Conservation (phyloP, 2,797 vertebrate species). For the Falco rusticolus region DNA sequence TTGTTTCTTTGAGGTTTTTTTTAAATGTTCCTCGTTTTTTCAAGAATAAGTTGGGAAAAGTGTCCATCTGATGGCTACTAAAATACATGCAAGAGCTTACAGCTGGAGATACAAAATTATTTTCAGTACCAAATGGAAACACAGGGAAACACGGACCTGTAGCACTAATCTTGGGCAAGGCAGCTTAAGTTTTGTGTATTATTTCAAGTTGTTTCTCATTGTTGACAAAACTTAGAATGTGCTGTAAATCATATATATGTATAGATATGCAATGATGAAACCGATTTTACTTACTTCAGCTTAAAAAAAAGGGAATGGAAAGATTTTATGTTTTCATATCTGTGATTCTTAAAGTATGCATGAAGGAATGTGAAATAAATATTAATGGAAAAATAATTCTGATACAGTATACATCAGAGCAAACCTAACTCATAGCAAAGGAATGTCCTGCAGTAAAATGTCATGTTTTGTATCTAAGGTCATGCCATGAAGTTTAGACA, state of each 20-base stretch:
- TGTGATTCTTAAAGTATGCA: not conserved
- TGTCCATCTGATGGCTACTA: not conserved
- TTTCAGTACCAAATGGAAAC: not conserved
- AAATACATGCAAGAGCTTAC: not conserved
- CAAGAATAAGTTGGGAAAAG: not conserved
- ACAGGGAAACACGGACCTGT: not conserved
- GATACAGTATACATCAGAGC: slow-evolving; percentile 69
- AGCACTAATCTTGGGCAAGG: not conserved
- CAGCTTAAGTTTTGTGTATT: not conserved
- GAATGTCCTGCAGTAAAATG: slow-evolving; percentile 70
- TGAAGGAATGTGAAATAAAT: slow-evolving; percentile 53
- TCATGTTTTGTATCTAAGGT: slow-evolving; percentile 64
- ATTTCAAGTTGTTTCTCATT: not conserved
- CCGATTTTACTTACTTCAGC: not conserved
- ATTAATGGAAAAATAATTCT: slow-evolving; percentile 73
- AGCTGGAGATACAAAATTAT: not conserved
- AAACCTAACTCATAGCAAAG: slow-evolving; percentile 59
- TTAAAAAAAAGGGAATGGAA: not conserved
- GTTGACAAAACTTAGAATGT: slow-evolving; percentile 11
- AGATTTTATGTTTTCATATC: not conserved
- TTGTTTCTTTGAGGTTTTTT: not conserved
- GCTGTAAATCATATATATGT: not conserved
- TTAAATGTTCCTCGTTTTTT: not conserved
- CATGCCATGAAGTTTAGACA: slow-evolving; percentile 74
- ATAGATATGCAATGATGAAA: not conserved